Evolutionary conservation across 2,113 vertebrate species (phyloP).

Genomic region (Sinocyclocheilus rhinocerous): DNA sequence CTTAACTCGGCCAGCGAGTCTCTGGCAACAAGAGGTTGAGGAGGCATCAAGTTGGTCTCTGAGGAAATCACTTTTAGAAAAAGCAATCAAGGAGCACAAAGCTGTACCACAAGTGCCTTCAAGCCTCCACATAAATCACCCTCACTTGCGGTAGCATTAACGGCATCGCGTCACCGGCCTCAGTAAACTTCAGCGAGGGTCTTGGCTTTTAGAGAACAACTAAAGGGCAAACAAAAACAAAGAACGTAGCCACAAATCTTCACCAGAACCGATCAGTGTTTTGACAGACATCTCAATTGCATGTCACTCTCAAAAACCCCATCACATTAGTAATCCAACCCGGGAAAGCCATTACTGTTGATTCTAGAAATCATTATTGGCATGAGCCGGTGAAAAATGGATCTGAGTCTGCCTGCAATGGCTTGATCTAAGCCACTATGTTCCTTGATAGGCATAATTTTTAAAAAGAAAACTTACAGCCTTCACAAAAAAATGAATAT

Average conservation of each 20-base stretch:
- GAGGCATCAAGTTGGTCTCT: slow-evolving; percentile 13
- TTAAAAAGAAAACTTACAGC: slow-evolving; percentile 25
- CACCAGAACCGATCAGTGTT: background rate
- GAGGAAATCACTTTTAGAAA: slow-evolving; percentile 37
- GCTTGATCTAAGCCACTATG: slow-evolving; percentile 40
- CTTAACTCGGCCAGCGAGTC: background rate
- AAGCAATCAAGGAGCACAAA: slow-evolving; percentile 27
- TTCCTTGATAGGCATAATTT: slow-evolving; percentile 23
- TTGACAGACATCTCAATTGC: slow-evolving; percentile 59
- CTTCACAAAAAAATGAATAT: slow-evolving; percentile 3
- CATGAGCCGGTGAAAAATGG: slow-evolving; percentile 47
- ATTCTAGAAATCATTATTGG: slow-evolving; percentile 52
- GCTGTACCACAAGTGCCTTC: slow-evolving; percentile 3
- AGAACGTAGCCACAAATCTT: background rate
- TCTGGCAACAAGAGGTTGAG: background rate
- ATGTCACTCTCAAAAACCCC: slow-evolving; percentile 52
- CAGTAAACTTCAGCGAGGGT: background rate
- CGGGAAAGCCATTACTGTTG: slow-evolving; percentile 48
- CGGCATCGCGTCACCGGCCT: slow-evolving; percentile 11
- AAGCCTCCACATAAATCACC: slow-evolving; percentile 35
- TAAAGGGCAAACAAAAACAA: slow-evolving; percentile 20
- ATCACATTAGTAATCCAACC: slow-evolving; percentile 48
- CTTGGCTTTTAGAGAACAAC: slow-evolving; percentile 9
- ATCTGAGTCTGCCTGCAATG: slow-evolving; percentile 11
- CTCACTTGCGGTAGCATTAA: background rate